These are phyloP conservation scores for Aethina tumida DNA, from an alignment of 1,140 invertebrate genomes.

Conservation along the genomic window DNA sequence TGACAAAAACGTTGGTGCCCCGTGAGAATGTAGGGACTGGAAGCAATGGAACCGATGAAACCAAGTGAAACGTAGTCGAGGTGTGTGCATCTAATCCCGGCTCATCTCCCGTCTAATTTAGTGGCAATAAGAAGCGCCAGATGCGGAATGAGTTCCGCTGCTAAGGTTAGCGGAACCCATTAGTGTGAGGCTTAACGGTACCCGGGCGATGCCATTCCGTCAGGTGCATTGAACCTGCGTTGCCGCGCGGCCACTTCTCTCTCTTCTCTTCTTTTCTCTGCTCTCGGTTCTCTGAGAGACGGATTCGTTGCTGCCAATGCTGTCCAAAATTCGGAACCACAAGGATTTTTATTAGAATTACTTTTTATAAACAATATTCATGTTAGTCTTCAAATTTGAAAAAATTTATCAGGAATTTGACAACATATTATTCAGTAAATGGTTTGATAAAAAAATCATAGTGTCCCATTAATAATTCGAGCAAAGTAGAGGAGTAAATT, in stretches of 20 bases:
- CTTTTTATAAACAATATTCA: background rate
- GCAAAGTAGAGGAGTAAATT: too few species aligned
- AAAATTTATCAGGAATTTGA: too few species aligned
- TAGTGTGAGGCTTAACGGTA: conserved; percentile 30
- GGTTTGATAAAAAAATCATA: too few species aligned
- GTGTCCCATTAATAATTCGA: too few species aligned
- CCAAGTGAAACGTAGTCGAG: background rate
- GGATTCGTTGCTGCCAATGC: too few species aligned
- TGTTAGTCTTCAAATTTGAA: background rate
- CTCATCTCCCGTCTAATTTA: conserved; percentile 7
- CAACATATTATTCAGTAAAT: too few species aligned
- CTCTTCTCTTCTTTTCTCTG: too few species aligned
- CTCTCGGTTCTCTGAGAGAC: too few species aligned
- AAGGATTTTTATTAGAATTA: background rate
- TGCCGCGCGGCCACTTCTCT: conserved; percentile 8
- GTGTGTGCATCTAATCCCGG: background rate
- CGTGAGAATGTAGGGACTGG: too few species aligned
- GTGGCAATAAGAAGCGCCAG: conserved; percentile 18
- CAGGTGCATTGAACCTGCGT: conserved; percentile 33
- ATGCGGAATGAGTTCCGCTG: conserved; percentile 28
- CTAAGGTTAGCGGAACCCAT: conserved; percentile 33
- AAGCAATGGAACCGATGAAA: conserved; percentile 1
- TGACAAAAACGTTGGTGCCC: background rate
- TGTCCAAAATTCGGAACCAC: background rate
- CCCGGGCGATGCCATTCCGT: conserved; percentile 31